Evolutionary conservation across 2,888 invertebrate genomes (phyloP).

Genomic region (Antheraea assamensis): DNA sequence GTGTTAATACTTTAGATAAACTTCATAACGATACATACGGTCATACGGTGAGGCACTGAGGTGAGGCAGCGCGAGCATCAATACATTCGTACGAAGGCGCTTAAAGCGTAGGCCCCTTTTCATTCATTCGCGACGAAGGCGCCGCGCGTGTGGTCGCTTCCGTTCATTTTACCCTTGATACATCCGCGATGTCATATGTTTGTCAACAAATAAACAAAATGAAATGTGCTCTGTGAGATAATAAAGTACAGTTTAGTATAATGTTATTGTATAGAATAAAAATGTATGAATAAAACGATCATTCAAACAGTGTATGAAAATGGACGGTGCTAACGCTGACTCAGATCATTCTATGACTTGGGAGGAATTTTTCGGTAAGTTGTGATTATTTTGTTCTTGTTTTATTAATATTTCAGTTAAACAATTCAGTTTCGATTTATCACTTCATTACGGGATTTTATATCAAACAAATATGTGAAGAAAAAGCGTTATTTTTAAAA

Average conservation of each 20-base stretch:
- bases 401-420: not conserved
- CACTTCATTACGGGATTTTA: not conserved
- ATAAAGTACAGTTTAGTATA: slow-evolving; percentile 41
- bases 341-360: slow-evolving; percentile 87
- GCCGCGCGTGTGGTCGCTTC: slow-evolving; percentile 46
- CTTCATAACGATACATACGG: slow-evolving; percentile 14
- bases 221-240: slow-evolving; percentile 54
- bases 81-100: slow-evolving; percentile 11
- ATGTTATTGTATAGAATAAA: slow-evolving; percentile 17
- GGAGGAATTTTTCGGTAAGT: slow-evolving; percentile 88
- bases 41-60: not conserved
- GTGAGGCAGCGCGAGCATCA: not conserved
- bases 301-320: slow-evolving; percentile 58
- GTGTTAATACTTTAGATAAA: slow-evolving; percentile 21
- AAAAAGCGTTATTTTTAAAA: not conserved
- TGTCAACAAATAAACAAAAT: slow-evolving; percentile 63
- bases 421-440: not conserved
- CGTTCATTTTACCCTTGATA: slow-evolving; percentile 39
- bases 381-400: slow-evolving; percentile 10
- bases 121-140: slow-evolving; percentile 62
- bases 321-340: slow-evolving; percentile 82
- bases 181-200: slow-evolving; percentile 66
- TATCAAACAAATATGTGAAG: not conserved
- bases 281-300: slow-evolving; percentile 32
- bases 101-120: slow-evolving; percentile 26